These are phyloP conservation scores for Oxyteleia sp. DNA, from an alignment of 2,888 invertebrate species.

Conservation along the genomic window DNA sequence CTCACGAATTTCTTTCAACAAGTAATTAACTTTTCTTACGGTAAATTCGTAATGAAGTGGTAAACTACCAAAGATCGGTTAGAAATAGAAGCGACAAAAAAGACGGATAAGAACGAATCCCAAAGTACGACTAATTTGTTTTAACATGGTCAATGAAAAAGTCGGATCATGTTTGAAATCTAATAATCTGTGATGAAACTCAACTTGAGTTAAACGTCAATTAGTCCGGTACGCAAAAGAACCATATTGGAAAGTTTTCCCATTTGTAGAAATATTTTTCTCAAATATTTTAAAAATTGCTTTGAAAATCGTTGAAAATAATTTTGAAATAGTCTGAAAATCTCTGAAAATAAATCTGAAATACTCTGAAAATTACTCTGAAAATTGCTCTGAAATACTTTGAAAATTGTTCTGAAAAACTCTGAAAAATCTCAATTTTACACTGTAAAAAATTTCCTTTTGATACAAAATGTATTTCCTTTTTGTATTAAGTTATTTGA, in stretches of 20 bases:
- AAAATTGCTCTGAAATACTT: too few relatives aligned
- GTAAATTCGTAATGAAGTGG: slow-evolving; percentile 37
- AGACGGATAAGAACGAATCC: slow-evolving; percentile 15
- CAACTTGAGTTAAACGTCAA: background rate
- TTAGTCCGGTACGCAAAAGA: slow-evolving; percentile 12
- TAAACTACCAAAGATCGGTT: slow-evolving; percentile 9
- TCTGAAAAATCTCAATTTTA: too few relatives aligned
- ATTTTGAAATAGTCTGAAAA: too few relatives aligned
- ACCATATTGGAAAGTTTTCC: slow-evolving; percentile 7
- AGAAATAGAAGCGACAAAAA: slow-evolving; percentile 15
- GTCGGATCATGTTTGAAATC: background rate
- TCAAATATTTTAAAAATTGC: too few relatives aligned
- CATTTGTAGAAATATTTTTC: too few relatives aligned
- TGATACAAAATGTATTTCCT: too few relatives aligned
- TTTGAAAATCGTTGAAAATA: too few relatives aligned
- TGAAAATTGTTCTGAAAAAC: too few relatives aligned
- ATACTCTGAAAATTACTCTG: too few relatives aligned
- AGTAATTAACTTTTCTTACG: slow-evolving; percentile 46
- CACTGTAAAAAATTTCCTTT: too few relatives aligned
- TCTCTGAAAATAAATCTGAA: too few relatives aligned
- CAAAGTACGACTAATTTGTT: slow-evolving; percentile 42
- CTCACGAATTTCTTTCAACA: slow-evolving; percentile 25
- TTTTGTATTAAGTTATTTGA: too few relatives aligned
- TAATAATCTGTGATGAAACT: slow-evolving; percentile 28
- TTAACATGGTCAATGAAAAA: slow-evolving; percentile 26